phyloP scores from a whole-genome alignment of 2,888 invertebrate species.

The Enchytraeus crypticus region DNA sequence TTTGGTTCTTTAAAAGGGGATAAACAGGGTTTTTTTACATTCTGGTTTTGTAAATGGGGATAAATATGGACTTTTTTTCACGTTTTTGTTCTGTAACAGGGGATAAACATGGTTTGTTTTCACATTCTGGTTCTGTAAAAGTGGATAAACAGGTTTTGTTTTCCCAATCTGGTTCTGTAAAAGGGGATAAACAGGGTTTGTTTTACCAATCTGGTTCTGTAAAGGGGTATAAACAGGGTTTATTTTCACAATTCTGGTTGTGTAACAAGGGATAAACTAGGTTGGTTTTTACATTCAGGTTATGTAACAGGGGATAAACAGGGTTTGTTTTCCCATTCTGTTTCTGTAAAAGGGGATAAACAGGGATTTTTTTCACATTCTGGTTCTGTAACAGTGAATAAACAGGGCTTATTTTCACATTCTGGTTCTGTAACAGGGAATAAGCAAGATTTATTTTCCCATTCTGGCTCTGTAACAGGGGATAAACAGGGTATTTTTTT shows the following conservation, averaged over 20 bases:
- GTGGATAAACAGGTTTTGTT: too few relatives aligned
- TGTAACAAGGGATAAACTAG: conserved; percentile 99
- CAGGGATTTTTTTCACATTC: background rate
- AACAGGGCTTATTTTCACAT: background rate
- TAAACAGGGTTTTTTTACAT: background rate
- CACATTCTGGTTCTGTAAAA: too few relatives aligned
- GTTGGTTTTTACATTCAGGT: too few relatives aligned
- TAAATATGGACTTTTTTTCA: background rate
- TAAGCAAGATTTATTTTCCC: too few relatives aligned
- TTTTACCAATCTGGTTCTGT: too few relatives aligned
- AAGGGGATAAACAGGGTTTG: too few relatives aligned
- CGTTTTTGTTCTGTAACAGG: conserved; percentile 59
- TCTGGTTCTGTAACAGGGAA: background rate
- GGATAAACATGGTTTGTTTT: conserved; percentile 98
- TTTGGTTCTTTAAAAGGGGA: background rate
- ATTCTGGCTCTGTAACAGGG: too few relatives aligned
- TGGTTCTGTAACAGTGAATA: background rate
- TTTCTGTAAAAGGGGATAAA: background rate
- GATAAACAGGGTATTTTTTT: too few relatives aligned
- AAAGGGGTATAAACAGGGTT: too few relatives aligned
- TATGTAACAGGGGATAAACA: conserved; percentile 99
- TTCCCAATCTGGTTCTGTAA: too few relatives aligned
- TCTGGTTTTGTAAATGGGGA: background rate
- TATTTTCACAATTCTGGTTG: too few relatives aligned
- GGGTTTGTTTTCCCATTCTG: conserved; percentile 57